Evolutionary conservation across 1,140 invertebrate species (phyloP).

Genomic region (Acromyrmex heyeri): DNA sequence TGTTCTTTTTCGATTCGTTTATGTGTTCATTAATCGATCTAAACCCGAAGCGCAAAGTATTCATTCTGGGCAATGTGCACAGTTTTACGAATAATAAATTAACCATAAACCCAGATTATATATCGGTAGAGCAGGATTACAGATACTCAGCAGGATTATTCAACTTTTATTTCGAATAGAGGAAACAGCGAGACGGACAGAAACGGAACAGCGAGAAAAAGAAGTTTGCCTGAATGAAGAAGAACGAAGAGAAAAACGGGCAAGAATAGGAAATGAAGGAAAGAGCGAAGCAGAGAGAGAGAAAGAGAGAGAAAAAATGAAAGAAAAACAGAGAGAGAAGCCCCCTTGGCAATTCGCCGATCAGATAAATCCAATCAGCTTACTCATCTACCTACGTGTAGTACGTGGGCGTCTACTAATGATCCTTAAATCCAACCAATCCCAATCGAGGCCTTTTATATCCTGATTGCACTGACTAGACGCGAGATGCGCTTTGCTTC

Average conservation of each 20-base stretch:
- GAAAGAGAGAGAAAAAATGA: background rate
- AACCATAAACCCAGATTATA: conserved; percentile 72
- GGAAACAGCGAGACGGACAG: conserved; percentile 13
- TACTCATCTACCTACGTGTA: conserved; percentile 82
- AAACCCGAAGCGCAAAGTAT: conserved; percentile 48
- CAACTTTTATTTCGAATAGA: conserved; percentile 73
- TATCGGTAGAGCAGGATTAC: conserved; percentile 68
- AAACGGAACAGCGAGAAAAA: conserved; percentile 31
- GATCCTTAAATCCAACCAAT: conserved; percentile 82
- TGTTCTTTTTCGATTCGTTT: background rate
- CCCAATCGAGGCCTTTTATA: conserved; percentile 78
- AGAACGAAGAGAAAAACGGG: conserved; percentile 48
- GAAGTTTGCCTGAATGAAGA: conserved; percentile 33
- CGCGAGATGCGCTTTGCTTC: conserved; percentile 43
- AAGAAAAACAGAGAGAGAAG: background rate
- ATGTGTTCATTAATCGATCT: conserved; percentile 33
- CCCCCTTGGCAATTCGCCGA: conserved; percentile 78
- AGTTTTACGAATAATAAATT: conserved; percentile 74
- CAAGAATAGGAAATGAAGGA: conserved; percentile 73
- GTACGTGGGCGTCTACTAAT: conserved; percentile 79
- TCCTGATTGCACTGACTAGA: conserved; percentile 75
- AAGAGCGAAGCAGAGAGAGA: background rate
- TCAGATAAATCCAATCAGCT: conserved; percentile 85
- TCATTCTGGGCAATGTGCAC: background rate
- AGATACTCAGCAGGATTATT: conserved; percentile 70